phyloP scores from a whole-genome alignment of 2,113 vertebrate genomes.

The Columbina picui region DNA sequence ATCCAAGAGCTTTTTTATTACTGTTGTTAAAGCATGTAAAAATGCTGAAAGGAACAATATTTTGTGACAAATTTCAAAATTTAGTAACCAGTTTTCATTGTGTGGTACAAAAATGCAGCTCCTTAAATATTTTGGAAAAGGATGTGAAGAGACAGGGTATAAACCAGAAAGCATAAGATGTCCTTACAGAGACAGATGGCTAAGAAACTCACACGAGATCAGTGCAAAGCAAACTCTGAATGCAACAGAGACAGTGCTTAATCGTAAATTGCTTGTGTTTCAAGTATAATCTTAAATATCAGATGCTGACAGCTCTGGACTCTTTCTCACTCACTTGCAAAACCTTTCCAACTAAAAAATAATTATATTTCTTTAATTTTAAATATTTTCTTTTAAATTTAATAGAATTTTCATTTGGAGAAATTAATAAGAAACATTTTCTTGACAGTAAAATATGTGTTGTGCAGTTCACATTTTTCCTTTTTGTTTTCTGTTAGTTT shows the following conservation, averaged over 20 bases:
- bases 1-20: neutral
- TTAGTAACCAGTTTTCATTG: neutral
- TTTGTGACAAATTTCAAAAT: neutral
- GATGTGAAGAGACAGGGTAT: neutral
- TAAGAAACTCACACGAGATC: neutral
- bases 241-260: neutral
- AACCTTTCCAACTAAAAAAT: neutral
- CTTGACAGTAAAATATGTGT: neutral
- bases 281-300: neutral
- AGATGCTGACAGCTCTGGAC: neutral
- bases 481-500: neutral
- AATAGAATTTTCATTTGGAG: neutral
- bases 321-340: neutral
- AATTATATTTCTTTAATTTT: neutral
- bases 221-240: neutral
- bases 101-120: neutral
- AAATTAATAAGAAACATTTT: neutral
- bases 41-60: neutral
- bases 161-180: neutral
- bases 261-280: neutral
- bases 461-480: neutral
- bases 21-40: neutral
- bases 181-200: rapidly evolving
- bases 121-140: neutral
- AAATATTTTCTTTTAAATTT: neutral